Base-by-base conservation (phyloP, 2,888 invertebrate genomes). In the Hofmannophila pseudospretella region DNA sequence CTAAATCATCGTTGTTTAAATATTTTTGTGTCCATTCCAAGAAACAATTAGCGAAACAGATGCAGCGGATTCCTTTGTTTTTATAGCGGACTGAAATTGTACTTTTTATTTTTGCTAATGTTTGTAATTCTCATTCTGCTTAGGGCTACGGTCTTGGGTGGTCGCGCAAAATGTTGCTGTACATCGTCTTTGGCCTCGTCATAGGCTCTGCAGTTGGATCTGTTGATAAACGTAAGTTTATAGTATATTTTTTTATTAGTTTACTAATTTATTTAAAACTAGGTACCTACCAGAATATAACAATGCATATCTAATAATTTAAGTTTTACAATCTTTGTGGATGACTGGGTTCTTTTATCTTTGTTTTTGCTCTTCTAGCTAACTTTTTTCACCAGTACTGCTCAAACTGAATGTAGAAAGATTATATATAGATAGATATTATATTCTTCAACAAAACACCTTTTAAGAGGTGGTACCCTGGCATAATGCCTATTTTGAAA, bases 221-320 rank as follows among this genome's bases (percentile, higher is more conserved):
- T 45, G 45, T 67, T 8, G 59, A 70, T 49, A 84, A 82, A 70
- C 69, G 85, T 84, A 57, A 54, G 64, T 48, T 41, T 42, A n/a
- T n/a, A n/a, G n/a, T n/a, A n/a, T 27, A 32, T 14, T 41, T 26
- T 41, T 31, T 11, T 28, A 28, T n/a, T n/a, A n/a, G n/a, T n/a
- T 23, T 3, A 20, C 19, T 4, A 31, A 32, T 35, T 29, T 13
- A 31, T 35, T 14, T 23, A 23, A 7, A 23, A n/a, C 4, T 23
- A 5, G 19, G 5, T 19, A 19, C 19, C 19, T 19, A 19, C n/a
- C n/a, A n/a, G n/a, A n/a, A n/a, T n/a, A n/a, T n/a, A n/a, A n/a
- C n/a, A n/a, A n/a, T n/a, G n/a, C n/a, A n/a, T n/a, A n/a, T n/a
- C n/a, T n/a, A n/a, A n/a, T n/a, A n/a, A n/a, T n/a, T n/a, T n/a